Base-by-base conservation (phyloP, 2,888 invertebrate species). In the Idaea biselata region DNA sequence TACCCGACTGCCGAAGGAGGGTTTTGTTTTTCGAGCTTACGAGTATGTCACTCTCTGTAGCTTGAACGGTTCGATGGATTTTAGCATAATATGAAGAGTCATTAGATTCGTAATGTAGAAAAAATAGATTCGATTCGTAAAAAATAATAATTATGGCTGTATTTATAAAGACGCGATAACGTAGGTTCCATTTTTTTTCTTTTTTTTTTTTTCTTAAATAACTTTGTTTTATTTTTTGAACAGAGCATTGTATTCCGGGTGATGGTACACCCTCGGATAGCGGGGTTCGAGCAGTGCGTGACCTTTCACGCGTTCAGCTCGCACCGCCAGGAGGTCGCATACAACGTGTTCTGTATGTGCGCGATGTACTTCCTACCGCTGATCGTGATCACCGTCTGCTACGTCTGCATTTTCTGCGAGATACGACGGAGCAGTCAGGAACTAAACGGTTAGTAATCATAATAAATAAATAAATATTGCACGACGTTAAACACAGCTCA, bases 301-400 rank as follows among this genome's bases (percentile, higher is more conserved):
- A 95, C 96, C 0, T 96, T 96, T 84, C 95, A 94, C 65, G 96
- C 95, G 63, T 96, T 96, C 87, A 88, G 93, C n/a, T 93, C 93
- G 0, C 82, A 84, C 0, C 83, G 88, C 0, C 94, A 95, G 68
- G 96, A 96, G 83, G 93, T 94, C 6, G 93, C 94, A 4, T 97
- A 97, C 93, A 96, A 95, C 79, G 86, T 96, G 63, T 95, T 96
- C 88, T 95, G 95, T 71, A 93, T 96, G 31, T 91, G 94, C 70
- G 95, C 94, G 0, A 94, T 97, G 94, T 97, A 97, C 87, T 95
- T 96, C 81, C 83, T 96, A 31, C 97, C 97, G 0, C 91, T 97
- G 17, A 74, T 95, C 68, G 93, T 96, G 76, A 97, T 97, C 83
- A 93, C 95, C 59, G 94, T 94, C 65, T 95, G 96, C 68, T 97